Percentiles rank a stretch among this genome's conserved stretches.
Conservation (phyloP, 2,113 vertebrate genomes). For the Otis tarda region DNA sequence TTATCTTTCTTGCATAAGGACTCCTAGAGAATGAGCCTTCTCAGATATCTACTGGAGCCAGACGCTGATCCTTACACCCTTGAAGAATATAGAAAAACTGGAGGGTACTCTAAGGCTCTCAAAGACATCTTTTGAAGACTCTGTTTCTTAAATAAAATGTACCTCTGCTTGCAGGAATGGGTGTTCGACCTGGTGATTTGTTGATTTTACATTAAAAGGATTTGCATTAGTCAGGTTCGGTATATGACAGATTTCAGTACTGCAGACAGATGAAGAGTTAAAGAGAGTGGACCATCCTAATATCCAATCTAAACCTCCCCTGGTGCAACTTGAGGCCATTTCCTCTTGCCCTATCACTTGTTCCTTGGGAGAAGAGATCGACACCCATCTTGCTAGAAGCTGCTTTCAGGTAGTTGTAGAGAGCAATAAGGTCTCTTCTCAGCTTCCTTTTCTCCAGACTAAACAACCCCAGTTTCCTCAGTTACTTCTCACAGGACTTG, state of each 20-base stretch:
- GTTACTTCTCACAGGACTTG: rapidly evolving
- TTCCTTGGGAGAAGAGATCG: not conserved
- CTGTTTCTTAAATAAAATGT: not conserved
- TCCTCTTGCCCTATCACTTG: rapidly evolving
- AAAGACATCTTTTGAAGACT: not conserved
- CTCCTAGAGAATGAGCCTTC: not conserved
- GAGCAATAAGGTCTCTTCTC: rapidly evolving
- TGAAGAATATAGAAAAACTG: not conserved
- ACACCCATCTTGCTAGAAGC: rapidly evolving
- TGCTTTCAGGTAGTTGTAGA: not conserved
- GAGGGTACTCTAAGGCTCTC: not conserved
- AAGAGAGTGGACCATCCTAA: not conserved
- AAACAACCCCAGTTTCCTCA: not conserved
- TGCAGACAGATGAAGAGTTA: not conserved
- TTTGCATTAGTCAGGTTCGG: not conserved
- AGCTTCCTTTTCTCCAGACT: not conserved
- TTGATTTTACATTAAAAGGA: conserved; percentile 2
- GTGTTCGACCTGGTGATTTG: not conserved
- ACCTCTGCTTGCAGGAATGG: not conserved
- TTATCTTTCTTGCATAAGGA: not conserved
- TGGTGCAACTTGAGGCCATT: rapidly evolving
- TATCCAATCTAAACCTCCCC: not conserved
- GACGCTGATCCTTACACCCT: not conserved
- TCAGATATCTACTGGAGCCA: not conserved
- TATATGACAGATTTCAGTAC: not conserved